Conservation (phyloP, 1,140 invertebrate genomes). For the Microplitis mediator region DNA sequence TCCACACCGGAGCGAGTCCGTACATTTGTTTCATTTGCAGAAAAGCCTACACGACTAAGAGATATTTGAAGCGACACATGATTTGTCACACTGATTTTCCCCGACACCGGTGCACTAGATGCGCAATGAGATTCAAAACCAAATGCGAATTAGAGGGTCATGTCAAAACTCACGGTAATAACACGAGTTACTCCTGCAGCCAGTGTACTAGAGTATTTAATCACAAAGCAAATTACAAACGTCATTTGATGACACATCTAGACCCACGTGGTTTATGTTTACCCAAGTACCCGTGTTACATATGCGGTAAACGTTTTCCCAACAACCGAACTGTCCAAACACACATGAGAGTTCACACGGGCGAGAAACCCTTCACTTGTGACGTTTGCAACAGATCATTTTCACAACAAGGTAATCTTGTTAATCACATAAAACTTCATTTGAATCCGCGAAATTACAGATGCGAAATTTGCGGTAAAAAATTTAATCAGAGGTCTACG, state of each 20-base stretch:
- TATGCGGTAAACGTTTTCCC: slow-evolving; percentile 64
- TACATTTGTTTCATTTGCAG: slow-evolving; percentile 67
- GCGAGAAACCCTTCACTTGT: slow-evolving; percentile 66
- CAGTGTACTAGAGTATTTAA: slow-evolving; percentile 55
- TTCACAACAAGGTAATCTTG: slow-evolving; percentile 64
- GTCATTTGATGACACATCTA: slow-evolving; percentile 52
- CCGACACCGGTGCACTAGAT: slow-evolving; percentile 61
- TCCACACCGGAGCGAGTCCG: slow-evolving; percentile 66
- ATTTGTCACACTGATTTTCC: slow-evolving; percentile 65
- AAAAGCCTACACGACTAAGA: slow-evolving; percentile 63
- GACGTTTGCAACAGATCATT: slow-evolving; percentile 61
- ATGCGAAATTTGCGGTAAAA: slow-evolving; percentile 62
- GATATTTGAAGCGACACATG: slow-evolving; percentile 67
- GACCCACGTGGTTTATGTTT: slow-evolving; percentile 49
- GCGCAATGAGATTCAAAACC: slow-evolving; percentile 49
- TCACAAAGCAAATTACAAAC: slow-evolving; percentile 57
- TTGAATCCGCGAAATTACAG: slow-evolving; percentile 61
- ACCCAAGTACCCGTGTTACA: slow-evolving; percentile 60
- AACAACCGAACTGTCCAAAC: slow-evolving; percentile 56
- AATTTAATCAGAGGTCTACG: slow-evolving; percentile 58
- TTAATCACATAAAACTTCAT: slow-evolving; percentile 67
- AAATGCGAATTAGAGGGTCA: slow-evolving; percentile 53
- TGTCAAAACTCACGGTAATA: slow-evolving; percentile 40
- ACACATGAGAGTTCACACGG: slow-evolving; percentile 71
- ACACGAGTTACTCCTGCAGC: slow-evolving; percentile 53